Evolutionary conservation across 1,140 invertebrate genomes (phyloP), one percentile per base, ranked within the genome.

Genomic region (Drosophila cardini): DNA sequence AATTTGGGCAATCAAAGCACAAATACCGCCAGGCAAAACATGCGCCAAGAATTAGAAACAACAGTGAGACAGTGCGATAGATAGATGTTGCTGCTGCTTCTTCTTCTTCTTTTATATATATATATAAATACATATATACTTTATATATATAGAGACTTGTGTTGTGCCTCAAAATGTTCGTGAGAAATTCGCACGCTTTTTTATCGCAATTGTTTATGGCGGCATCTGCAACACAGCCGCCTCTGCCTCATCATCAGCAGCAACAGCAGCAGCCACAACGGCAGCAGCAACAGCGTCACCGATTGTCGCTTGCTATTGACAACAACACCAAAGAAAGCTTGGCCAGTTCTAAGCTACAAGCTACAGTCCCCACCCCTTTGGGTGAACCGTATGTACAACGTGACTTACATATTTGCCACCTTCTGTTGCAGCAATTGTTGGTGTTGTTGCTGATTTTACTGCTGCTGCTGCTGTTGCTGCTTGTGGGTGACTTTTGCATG

Each of bases 371-470:
- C 13, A 8, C 13, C 43, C 43, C 42, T n/a, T 4, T 15, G 13
- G 10, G 32, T 58, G 72, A 74, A 64, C 56, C 46, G 58, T 80
- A 80, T 69, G 48, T 56, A 56, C 81, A 89, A 89, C 84, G 84
- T 89, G 84, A 89, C 84, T 89, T 89, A 89, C 84, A 89, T 89
- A 89, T 89, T 89, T 89, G 85, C 84, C 84, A 89, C 84, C 84
- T 87, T 89, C 83, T 67, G 72, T 69, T 77, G 72, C 50, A 60
- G 38, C 48, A 45, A 15, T 21, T 36, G 53, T 30, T 16, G 34
- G 16, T 57, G 58, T 21, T 46, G 64, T 16, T 42, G 46, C 13
- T 21, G 57, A 42, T 38, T 11, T 40, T 40, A 6, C n/a, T 40
- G 34, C 30, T 62, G 58, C 40, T 53, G 62, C 26, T 40, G 46